Percentiles rank a stretch among this genome's conserved stretches.
Evolutionary conservation across 2,113 vertebrate species (phyloP).

Genomic region (Mixornis gularis): DNA sequence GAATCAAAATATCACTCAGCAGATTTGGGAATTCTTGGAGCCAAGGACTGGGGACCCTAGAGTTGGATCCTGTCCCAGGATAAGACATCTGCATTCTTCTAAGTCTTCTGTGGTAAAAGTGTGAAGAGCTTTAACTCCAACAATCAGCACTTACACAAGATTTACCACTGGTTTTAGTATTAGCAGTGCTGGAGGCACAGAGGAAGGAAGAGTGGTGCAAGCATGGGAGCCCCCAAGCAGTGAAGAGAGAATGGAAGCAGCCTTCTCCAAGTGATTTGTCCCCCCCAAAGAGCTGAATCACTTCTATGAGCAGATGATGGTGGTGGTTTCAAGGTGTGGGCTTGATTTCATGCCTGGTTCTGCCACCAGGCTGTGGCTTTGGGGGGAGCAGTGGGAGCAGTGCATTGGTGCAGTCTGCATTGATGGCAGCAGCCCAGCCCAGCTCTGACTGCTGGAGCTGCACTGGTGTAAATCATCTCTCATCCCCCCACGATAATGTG

Average conservation of each 20-base stretch:
- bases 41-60: not conserved
- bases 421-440: conserved; percentile 2
- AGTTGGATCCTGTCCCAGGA: not conserved
- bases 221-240: not conserved
- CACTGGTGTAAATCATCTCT: conserved; percentile 54
- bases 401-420: not conserved
- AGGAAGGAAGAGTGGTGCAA: not conserved
- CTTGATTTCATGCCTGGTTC: not conserved
- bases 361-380: not conserved
- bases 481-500: not conserved
- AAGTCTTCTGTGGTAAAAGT: not conserved
- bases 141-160: not conserved
- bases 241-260: not conserved
- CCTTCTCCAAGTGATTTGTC: not conserved
- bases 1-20: not conserved
- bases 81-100: not conserved
- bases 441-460: not conserved
- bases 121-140: not conserved
- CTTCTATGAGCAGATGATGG: not conserved
- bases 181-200: not conserved
- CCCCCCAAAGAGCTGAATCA: not conserved
- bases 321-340: not conserved
- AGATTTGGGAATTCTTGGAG: not conserved
- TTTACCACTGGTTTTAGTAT: not conserved
- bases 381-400: not conserved